A percentile compares a stretch with the other conserved stretches of the same genome.
These are phyloP conservation scores for Darevskia nairensis DNA, from an alignment of 2,797 vertebrate genomes.

Conservation along the genomic window DNA sequence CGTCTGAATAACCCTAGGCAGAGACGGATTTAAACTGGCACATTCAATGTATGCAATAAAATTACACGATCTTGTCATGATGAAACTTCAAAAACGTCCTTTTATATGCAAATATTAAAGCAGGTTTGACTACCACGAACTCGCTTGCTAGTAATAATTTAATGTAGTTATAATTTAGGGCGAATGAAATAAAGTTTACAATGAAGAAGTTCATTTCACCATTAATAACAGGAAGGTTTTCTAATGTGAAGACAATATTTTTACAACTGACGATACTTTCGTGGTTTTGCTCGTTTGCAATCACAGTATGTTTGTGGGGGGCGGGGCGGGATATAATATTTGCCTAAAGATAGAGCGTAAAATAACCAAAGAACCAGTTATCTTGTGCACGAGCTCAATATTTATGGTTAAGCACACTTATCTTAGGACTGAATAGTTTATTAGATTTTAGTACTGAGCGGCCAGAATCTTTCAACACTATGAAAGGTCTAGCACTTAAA, in stretches of 20 bases:
- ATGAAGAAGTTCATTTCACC: not conserved
- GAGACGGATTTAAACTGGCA: no score
- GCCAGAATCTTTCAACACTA: not conserved
- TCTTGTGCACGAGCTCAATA: not conserved
- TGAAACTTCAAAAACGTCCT: not conserved
- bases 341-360: no score
- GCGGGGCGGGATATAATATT: not conserved
- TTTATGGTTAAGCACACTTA: not conserved
- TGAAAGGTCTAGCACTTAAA: not conserved
- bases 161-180: not conserved
- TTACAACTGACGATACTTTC: not conserved
- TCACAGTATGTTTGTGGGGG: not conserved
- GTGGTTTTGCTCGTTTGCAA: no score
- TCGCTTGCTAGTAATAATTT: not conserved
- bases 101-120: not conserved
- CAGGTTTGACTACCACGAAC: not conserved
- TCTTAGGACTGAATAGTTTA: not conserved
- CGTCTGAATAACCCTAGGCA: no score
- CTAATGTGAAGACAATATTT: not conserved
- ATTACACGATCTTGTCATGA: not conserved
- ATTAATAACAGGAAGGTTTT: not conserved
- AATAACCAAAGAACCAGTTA: not conserved
- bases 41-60: not conserved
- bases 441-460: not conserved
- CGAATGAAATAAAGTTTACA: not conserved